A percentile compares a stretch with the other conserved stretches of the same genome.
These are phyloP conservation scores for Microcebus ravelobensis DNA, from an alignment of 2,113 vertebrate genomes.

Conservation along the genomic window DNA sequence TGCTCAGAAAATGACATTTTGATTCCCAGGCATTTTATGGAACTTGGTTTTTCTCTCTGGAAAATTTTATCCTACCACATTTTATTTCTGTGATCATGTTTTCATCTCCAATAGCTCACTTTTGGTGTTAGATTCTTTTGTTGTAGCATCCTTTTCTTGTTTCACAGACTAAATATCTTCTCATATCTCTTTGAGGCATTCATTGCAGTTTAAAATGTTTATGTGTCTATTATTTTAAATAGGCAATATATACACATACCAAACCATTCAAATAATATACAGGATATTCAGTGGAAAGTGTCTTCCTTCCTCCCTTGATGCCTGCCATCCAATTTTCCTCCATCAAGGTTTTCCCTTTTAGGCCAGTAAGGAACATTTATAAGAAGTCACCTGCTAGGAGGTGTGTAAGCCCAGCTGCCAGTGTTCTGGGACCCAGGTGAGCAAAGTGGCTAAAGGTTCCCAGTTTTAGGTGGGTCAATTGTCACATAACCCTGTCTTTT, in stretches of 20 bases:
- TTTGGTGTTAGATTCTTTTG: not conserved
- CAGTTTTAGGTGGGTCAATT: not conserved
- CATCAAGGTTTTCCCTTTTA: not conserved
- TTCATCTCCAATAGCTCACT: not conserved
- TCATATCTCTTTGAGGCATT: not conserved
- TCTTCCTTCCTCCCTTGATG: not conserved
- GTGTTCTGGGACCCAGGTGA: not conserved
- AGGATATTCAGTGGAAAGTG: not conserved
- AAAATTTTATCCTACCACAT: not conserved
- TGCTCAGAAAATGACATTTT: not conserved
- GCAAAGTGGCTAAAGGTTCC: not conserved
- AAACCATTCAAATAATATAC: not conserved
- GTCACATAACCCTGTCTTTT: not conserved
- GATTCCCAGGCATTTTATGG: not conserved
- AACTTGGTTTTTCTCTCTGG: not conserved
- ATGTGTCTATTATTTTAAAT: not conserved
- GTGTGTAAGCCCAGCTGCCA: not conserved
- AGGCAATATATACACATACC: not conserved
- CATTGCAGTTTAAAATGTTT: not conserved
- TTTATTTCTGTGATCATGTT: not conserved
- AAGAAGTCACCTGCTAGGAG: not conserved
- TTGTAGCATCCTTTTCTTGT: not conserved
- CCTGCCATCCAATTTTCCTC: not conserved
- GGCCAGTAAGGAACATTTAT: not conserved
- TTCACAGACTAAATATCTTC: not conserved